Conservation (phyloP, 2,797 vertebrate species). For the Australoheros facetus region DNA sequence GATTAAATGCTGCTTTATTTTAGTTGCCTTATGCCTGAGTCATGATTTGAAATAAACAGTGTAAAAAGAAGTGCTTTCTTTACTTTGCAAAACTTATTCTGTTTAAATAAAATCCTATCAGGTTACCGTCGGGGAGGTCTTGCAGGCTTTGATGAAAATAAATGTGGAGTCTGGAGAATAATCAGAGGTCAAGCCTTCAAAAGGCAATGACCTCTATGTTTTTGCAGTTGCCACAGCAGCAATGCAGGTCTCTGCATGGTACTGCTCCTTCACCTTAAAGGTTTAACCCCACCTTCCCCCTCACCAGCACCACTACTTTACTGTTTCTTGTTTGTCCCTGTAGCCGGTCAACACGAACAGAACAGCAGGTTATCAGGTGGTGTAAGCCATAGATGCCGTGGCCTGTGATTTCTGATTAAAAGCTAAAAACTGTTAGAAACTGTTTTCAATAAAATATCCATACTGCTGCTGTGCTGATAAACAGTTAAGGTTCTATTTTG, state of each 20-base stretch:
- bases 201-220: slow-evolving; percentile 23
- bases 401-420: slow-evolving; percentile 1
- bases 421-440: neutral
- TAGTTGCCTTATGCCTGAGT: neutral
- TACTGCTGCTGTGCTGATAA: neutral
- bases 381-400: neutral
- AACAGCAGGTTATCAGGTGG: neutral
- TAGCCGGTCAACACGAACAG: neutral
- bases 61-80: neutral
- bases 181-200: slow-evolving; percentile 41
- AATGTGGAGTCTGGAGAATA: slow-evolving; percentile 47
- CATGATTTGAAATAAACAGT: slow-evolving; percentile 4
- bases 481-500: neutral
- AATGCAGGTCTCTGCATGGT: slow-evolving; percentile 21
- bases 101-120: neutral
- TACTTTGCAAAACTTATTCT: neutral
- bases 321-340: slow-evolving; percentile 1
- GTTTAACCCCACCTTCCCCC: neutral
- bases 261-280: slow-evolving; percentile 15
- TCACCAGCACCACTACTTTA: neutral
- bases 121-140: neutral
- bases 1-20: slow-evolving; percentile 17
- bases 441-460: slow-evolving; percentile 27
- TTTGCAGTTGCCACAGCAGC: slow-evolving; percentile 8
- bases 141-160: slow-evolving; percentile 17